Evolutionary conservation across 2,888 invertebrate genomes (phyloP).

Genomic region (Eumacrocentrus americanus): DNA sequence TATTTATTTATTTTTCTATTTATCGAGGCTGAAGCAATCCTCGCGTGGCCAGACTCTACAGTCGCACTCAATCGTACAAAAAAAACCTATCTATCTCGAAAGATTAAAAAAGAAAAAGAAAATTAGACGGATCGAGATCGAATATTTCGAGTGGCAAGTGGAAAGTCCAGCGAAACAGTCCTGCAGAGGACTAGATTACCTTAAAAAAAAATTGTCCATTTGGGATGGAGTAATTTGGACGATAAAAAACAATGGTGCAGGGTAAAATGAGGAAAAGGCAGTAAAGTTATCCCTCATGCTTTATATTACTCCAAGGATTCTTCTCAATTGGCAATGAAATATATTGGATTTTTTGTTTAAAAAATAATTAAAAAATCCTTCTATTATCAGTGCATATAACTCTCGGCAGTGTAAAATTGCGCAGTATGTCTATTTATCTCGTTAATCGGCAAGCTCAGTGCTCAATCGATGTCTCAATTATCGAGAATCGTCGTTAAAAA

Average conservation of each 20-base stretch:
- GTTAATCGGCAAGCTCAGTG: conserved; percentile 18
- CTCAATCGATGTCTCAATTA: conserved; percentile 1
- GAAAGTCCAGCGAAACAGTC: conserved; percentile 44
- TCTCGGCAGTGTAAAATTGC: conserved; percentile 23
- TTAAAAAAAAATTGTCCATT: conserved; percentile 19
- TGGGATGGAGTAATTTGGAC: conserved; percentile 1
- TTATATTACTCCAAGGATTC: conserved; percentile 31
- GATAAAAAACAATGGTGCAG: not conserved
- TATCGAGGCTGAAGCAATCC: conserved; percentile 22
- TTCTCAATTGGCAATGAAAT: conserved; percentile 32
- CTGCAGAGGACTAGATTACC: not conserved
- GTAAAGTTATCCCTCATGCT: too few species aligned
- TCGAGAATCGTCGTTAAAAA: not conserved
- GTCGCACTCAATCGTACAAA: conserved; percentile 50
- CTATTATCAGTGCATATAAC: conserved; percentile 18
- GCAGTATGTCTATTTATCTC: not conserved
- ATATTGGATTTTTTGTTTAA: conserved; percentile 9
- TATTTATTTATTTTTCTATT: conserved; percentile 13
- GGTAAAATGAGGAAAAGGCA: conserved; percentile 3
- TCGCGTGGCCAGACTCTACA: conserved; percentile 53
- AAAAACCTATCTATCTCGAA: conserved; percentile 19
- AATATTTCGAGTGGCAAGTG: conserved; percentile 47
- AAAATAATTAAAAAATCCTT: conserved; percentile 13
- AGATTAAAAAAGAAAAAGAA: conserved; percentile 27
- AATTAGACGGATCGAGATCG: conserved; percentile 30